phyloP scores from a whole-genome alignment of 2,113 vertebrate genomes.

The Lycocorax pyrrhopterus region DNA sequence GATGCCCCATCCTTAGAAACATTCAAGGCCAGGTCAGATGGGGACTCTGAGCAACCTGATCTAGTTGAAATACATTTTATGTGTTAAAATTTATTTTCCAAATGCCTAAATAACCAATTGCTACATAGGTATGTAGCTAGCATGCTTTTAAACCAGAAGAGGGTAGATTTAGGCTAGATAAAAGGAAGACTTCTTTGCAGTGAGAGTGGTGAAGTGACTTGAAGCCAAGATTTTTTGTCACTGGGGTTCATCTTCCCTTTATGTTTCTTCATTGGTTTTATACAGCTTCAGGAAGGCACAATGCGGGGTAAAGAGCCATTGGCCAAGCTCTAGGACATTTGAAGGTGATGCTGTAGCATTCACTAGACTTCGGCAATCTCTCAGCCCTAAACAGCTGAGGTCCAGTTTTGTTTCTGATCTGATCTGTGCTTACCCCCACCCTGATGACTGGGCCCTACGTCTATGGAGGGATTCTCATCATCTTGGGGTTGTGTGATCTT shows the following conservation, averaged over 20 bases:
- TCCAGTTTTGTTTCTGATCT: neutral
- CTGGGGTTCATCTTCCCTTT: neutral
- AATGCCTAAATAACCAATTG: neutral
- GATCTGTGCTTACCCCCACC: neutral
- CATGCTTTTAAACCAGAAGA: neutral
- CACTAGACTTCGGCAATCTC: neutral
- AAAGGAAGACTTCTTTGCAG: neutral
- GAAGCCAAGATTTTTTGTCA: neutral
- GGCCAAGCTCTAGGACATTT: neutral
- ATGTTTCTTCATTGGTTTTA: neutral
- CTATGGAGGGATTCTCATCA: neutral
- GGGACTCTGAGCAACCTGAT: neutral
- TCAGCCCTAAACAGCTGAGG: neutral
- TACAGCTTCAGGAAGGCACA: neutral
- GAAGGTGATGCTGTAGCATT: neutral
- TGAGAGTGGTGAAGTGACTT: neutral
- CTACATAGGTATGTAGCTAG: neutral
- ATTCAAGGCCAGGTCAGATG: neutral
- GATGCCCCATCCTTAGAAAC: neutral
- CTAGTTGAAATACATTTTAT: neutral
- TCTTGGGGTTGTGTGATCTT: neutral
- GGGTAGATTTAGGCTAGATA: neutral
- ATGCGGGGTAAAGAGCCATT: neutral
- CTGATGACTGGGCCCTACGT: neutral
- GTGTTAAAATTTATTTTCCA: neutral